Conservation (phyloP, 30 jellyfish, hydroid and myxozoan genomes). For the Sanderia malayensis region DNA sequence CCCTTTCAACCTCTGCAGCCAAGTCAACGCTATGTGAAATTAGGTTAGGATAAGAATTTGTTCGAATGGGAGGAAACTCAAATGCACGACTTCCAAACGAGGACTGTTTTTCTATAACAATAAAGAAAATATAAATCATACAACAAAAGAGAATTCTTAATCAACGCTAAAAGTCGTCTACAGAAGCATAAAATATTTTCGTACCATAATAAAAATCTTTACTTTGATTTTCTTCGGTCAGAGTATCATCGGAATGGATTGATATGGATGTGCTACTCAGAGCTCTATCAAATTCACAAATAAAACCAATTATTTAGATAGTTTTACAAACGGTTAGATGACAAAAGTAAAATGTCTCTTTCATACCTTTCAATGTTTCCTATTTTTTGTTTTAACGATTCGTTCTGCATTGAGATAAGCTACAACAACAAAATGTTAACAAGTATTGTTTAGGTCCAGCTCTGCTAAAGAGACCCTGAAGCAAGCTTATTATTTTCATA, state of each 20-base stretch:
- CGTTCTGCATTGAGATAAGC: slow-evolving; percentile 73
- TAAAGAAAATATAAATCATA: not conserved
- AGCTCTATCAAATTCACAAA: too few relatives aligned
- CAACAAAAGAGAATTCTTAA: not conserved
- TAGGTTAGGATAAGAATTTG: slow-evolving; percentile 72
- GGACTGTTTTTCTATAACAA: not conserved
- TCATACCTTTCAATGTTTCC: slow-evolving; percentile 79
- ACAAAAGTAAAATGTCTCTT: too few relatives aligned
- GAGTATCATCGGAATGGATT: slow-evolving; percentile 37
- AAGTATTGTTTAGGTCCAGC: too few relatives aligned
- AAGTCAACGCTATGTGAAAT: slow-evolving; percentile 45
- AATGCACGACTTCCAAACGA: not conserved
- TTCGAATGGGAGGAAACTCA: slow-evolving; percentile 70
- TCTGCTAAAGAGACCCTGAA: too few relatives aligned
- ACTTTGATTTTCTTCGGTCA: not conserved
- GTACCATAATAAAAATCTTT: not conserved
- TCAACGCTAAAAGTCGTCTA: not conserved
- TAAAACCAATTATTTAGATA: too few relatives aligned
- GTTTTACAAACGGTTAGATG: too few relatives aligned
- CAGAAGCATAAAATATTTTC: too few relatives aligned
- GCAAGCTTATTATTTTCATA: too few relatives aligned
- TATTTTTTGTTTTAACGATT: slow-evolving; percentile 57
- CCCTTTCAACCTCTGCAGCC: slow-evolving; percentile 63
- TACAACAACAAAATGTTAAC: slow-evolving; percentile 12
- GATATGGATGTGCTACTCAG: slow-evolving; percentile 62